phyloP scores from a whole-genome alignment of 2,888 invertebrate species.

The Hedya salicella region DNA sequence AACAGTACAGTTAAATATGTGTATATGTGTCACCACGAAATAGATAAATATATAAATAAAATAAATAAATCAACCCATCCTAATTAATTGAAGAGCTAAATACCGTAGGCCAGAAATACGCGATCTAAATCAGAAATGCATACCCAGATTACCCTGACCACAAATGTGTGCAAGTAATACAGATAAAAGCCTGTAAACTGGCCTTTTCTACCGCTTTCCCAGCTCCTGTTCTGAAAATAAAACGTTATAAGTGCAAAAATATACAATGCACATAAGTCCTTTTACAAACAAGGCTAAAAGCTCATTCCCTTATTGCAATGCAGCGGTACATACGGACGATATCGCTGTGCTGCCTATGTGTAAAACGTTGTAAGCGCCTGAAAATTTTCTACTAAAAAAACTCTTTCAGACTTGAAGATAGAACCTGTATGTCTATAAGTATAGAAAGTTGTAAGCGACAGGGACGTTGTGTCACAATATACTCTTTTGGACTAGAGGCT shows the following conservation, averaged over 20 bases:
- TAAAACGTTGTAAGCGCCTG: not conserved
- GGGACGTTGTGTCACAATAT: not conserved
- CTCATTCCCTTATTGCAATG: not conserved
- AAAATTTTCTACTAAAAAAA: not conserved
- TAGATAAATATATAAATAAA: too few relatives aligned
- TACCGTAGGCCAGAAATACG: not conserved
- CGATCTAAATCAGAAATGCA: constrained; percentile 7
- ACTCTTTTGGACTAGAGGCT: not conserved
- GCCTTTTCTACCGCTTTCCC: constrained; percentile 4
- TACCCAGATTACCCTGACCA: constrained; percentile 8
- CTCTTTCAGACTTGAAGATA: not conserved
- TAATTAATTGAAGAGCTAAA: too few relatives aligned
- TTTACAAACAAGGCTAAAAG: not conserved
- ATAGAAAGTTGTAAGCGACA: not conserved
- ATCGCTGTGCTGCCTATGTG: not conserved
- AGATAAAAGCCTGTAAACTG: constrained; percentile 19
- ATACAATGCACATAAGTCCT: not conserved
- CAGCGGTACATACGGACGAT: not conserved
- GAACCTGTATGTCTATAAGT: not conserved
- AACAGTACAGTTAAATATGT: too few relatives aligned
- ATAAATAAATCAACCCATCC: too few relatives aligned
- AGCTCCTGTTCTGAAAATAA: not conserved
- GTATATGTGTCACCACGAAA: too few relatives aligned
- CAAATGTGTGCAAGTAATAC: constrained; percentile 12
- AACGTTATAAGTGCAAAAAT: not conserved